These are phyloP conservation scores for Fistularia commersonii DNA, from an alignment of 2,797 vertebrate genomes.

Conservation along the genomic window DNA sequence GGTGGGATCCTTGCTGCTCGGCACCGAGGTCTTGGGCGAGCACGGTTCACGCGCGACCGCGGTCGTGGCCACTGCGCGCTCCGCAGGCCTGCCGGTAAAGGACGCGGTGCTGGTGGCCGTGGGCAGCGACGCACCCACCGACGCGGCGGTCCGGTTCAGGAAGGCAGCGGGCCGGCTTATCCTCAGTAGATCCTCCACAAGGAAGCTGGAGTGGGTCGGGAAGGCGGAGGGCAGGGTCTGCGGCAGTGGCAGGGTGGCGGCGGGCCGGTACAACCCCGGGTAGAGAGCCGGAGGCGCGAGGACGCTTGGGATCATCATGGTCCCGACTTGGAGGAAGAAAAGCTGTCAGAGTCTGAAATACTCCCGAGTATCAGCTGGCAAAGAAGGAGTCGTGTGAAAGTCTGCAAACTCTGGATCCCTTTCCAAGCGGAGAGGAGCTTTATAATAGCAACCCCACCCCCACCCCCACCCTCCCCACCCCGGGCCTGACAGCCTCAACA, in stretches of 20 bases:
- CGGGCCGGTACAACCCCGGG: conserved; percentile 87
- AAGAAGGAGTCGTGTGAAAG: conserved; percentile 66
- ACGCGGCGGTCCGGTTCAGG: conserved; percentile 72
- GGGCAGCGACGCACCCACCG: conserved; percentile 73
- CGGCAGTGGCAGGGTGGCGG: conserved; percentile 83
- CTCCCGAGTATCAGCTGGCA: conserved; percentile 53
- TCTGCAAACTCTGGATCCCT: conserved; percentile 69
- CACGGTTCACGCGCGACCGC: conserved; percentile 70
- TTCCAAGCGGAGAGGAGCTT: conserved; percentile 74
- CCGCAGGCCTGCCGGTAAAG: conserved; percentile 54
- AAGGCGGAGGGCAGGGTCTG: conserved; percentile 85
- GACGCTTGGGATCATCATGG: conserved; percentile 95
- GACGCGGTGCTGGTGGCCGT: conserved; percentile 64
- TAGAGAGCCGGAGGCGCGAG: conserved; percentile 87
- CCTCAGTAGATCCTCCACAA: conserved; percentile 93
- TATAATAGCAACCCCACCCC: conserved; percentile 79
- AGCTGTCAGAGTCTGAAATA: conserved; percentile 33
- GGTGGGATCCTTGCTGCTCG: conserved; percentile 76
- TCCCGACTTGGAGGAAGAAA: conserved; percentile 46
- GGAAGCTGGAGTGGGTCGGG: conserved; percentile 84
- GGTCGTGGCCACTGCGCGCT: conserved; percentile 36
- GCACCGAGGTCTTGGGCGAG: conserved; percentile 73
- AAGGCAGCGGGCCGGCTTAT: conserved; percentile 84
- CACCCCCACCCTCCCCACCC: conserved; percentile 56
- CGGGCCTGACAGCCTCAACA: conserved; percentile 90